These are phyloP conservation scores for Trichopria drosophilae DNA, from an alignment of 2,888 invertebrate species.

Conservation along the genomic window DNA sequence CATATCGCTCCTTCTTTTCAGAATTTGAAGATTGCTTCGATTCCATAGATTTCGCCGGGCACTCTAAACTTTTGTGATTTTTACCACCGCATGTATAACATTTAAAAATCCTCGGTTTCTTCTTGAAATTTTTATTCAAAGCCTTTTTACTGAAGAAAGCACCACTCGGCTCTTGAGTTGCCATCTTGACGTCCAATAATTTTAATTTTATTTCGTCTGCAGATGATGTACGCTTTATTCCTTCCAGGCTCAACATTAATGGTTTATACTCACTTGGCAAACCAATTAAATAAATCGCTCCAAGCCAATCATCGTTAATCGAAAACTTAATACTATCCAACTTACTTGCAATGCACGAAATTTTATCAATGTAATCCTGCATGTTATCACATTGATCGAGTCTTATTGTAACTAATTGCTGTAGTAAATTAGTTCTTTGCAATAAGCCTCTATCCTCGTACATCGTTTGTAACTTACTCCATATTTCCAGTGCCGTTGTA, in stretches of 20 bases:
- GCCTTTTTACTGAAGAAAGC: slow-evolving; percentile 10
- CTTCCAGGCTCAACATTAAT: slow-evolving; percentile 40
- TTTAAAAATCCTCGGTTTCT: background rate
- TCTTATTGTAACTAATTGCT: slow-evolving; percentile 30
- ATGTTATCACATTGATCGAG: slow-evolving; percentile 29
- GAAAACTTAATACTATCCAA: slow-evolving; percentile 32
- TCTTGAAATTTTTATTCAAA: slow-evolving; percentile 1
- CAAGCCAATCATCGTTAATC: slow-evolving; percentile 41
- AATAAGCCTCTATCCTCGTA: slow-evolving; percentile 33
- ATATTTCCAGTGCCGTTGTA: slow-evolving; percentile 31
- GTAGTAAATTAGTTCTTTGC: slow-evolving; percentile 31
- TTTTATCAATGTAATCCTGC: slow-evolving; percentile 34
- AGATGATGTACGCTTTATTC: slow-evolving; percentile 35
- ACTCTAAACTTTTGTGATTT: too few relatives aligned
- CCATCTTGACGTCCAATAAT: slow-evolving; percentile 22
- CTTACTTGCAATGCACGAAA: slow-evolving; percentile 32
- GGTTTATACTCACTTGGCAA: slow-evolving; percentile 39
- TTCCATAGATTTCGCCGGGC: too few relatives aligned
- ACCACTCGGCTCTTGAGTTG: background rate
- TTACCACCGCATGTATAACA: background rate
- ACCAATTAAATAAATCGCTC: slow-evolving; percentile 40
- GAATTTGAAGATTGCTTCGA: too few relatives aligned
- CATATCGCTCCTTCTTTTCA: too few relatives aligned
- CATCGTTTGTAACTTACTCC: slow-evolving; percentile 28
- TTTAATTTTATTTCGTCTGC: slow-evolving; percentile 40